These are phyloP conservation scores for Athetis lepigone DNA, from an alignment of 2,888 invertebrate species.

Conservation along the genomic window DNA sequence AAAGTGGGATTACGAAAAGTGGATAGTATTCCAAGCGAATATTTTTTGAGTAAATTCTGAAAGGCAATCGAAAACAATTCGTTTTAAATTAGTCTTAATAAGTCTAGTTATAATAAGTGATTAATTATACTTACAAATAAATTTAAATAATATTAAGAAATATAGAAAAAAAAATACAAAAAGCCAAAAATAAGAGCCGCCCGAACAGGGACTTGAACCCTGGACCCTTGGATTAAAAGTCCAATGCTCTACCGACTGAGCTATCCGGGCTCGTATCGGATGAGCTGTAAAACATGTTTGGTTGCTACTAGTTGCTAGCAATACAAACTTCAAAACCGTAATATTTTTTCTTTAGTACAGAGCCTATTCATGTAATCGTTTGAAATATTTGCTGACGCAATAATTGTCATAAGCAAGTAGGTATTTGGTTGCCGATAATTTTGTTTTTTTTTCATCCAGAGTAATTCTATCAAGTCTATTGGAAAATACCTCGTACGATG, in stretches of 20 bases:
- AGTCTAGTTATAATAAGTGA: no score
- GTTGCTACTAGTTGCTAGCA: neutral
- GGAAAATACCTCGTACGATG: neutral
- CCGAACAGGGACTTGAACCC: slow-evolving; percentile 91
- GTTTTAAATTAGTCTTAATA: no score
- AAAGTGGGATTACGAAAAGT: no score
- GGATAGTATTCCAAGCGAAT: neutral
- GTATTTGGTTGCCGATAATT: neutral
- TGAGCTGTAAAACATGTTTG: slow-evolving; percentile 4
- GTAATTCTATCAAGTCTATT: neutral
- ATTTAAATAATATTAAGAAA: no score
- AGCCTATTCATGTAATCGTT: no score
- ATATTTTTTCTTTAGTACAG: no score
- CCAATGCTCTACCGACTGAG: slow-evolving; percentile 91
- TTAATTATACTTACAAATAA: no score
- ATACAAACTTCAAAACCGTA: no score
- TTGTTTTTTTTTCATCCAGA: no score
- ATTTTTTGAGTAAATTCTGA: no score
- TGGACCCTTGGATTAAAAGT: slow-evolving; percentile 91
- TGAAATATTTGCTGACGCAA: slow-evolving; percentile 2
- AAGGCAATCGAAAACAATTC: no score
- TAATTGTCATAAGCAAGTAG: neutral
- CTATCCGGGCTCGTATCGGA: slow-evolving; percentile 86
- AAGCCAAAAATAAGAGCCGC: slow-evolving; percentile 74
- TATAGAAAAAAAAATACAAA: neutral